Percentiles rank a stretch among this genome's conserved stretches.
Conservation (phyloP, 2,113 vertebrate genomes). For the Hypocryptadius cinnamomeus region DNA sequence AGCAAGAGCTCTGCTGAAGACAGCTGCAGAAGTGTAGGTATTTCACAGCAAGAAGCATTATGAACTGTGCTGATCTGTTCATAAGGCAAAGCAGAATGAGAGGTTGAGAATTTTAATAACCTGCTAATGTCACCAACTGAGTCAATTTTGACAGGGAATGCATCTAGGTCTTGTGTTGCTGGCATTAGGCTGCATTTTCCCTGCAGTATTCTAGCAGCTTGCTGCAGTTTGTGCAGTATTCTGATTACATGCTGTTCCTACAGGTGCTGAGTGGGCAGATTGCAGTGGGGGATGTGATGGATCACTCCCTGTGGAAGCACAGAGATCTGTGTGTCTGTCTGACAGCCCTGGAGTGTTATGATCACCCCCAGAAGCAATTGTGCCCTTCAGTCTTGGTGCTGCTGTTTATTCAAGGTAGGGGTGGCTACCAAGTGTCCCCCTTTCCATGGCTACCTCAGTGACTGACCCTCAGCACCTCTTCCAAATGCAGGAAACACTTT, state of each 20-base stretch:
- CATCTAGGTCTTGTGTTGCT: neutral
- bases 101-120: neutral
- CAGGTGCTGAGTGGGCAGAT: neutral
- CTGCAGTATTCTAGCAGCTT: neutral
- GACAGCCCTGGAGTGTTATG: neutral
- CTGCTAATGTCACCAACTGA: neutral
- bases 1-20: neutral
- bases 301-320: neutral
- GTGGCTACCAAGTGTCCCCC: neutral
- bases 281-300: neutral
- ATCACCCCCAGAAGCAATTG: neutral
- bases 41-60: neutral
- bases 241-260: neutral
- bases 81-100: neutral
- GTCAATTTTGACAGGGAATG: neutral
- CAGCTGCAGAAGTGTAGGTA: neutral
- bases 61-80: neutral
- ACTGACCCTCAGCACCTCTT: neutral
- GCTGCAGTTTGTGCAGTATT: neutral
- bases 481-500: neutral
- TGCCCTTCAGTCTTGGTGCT: neutral
- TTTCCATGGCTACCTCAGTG: neutral
- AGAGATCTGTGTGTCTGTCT: neutral
- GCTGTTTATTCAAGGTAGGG: neutral
- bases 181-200: neutral